phyloP scores from a whole-genome alignment of 64 coral and sea anemone species.

The Montipora sp. region DNA sequence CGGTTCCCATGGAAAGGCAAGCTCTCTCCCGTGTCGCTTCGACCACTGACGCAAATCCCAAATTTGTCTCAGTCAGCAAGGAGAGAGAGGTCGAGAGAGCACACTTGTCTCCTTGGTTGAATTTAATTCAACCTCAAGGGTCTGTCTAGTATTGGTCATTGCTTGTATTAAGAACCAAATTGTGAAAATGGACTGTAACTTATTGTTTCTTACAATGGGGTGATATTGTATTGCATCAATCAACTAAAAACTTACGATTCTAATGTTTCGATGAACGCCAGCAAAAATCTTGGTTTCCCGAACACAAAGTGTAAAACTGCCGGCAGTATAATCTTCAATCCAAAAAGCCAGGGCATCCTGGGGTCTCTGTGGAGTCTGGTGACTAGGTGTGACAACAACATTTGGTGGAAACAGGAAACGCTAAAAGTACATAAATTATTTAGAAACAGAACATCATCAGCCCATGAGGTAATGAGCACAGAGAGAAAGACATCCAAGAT shows the following conservation, averaged over 20 bases:
- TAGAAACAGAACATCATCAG: neutral
- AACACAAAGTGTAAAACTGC: neutral
- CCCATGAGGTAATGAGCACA: no score
- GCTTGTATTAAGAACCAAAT: no score
- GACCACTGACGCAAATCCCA: no score
- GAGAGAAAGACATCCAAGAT: no score
- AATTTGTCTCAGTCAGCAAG: no score
- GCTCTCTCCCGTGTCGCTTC: no score
- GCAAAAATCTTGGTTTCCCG: neutral
- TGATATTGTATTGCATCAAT: neutral
- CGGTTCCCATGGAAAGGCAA: no score
- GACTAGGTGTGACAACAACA: neutral
- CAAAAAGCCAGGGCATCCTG: constrained; percentile 12
- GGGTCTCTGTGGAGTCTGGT: neutral
- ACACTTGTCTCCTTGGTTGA: no score
- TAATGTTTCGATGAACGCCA: neutral
- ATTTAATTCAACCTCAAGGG: no score
- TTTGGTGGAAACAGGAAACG: neutral
- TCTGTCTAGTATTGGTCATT: no score
- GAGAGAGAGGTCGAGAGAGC: no score
- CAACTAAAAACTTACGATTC: neutral
- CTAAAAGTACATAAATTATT: neutral
- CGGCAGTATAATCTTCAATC: neutral
- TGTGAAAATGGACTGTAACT: no score
- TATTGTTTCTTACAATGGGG: neutral